Base-by-base conservation (phyloP, 2,797 vertebrate species). In the Enteromius viviparus region DNA sequence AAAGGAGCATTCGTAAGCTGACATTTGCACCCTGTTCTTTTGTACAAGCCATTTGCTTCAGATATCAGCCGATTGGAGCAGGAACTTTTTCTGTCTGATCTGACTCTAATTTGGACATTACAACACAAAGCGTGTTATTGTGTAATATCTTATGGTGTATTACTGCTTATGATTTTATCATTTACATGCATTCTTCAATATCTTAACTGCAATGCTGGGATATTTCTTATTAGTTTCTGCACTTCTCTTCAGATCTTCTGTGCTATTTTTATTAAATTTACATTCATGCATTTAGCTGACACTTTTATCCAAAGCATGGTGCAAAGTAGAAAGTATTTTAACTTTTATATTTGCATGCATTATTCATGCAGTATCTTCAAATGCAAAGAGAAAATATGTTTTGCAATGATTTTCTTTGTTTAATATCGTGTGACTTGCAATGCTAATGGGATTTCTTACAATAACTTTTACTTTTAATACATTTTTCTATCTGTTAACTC, bases 381-480 rank as follows among this genome's bases (percentile, higher is more conserved):
- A 62, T 15, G 5, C 12, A 29, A 15, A 29, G 12, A 62, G 1
- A 5, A 29, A 6, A 65, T 1, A 34, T 34, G 3, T 34, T 65
- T 65, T 65, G 15, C 29, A 34, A 9, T 65, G 62, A 65, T 65
- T 32, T 64, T 32, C 60, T 64, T 32, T 64, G 60, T 64, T 32
- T 26, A 32, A 8, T 32, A 32, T 45, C n/a, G 17, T 34, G 71
- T 12, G 5, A 53, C 0, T n/a, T 34, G 47, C 47, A 19, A 34
- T 32, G 47, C 17, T 3, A 11, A 45, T 21, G 9, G 0, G 26
- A 72, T 53, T 72, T 72, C 17, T 21, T 51, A 34, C 8, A 26
- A 70, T 34, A 74, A 74, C 47, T 53, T 74, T 74, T n/a, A 74
- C 47, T 34, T 74, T 74, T n/a, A 74, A 29, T 51, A 23, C 26